phyloP scores from a whole-genome alignment of 2,113 vertebrate species.

The Thamnophis sirtalis region DNA sequence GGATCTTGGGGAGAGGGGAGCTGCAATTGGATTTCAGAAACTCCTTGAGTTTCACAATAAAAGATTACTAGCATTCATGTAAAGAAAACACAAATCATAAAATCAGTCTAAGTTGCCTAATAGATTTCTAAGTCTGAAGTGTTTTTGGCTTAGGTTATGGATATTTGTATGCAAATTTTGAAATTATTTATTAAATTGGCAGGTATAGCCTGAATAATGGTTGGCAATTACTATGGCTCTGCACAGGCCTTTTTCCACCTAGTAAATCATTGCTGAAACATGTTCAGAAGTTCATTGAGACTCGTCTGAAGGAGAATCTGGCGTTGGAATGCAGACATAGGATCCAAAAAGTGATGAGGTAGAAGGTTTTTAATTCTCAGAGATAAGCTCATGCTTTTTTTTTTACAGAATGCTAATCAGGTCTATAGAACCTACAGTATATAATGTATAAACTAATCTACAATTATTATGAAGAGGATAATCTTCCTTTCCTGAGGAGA shows the following conservation, averaged over 20 bases:
- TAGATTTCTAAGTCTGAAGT: constrained; percentile 5
- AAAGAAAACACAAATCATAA: not conserved
- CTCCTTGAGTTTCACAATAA: not conserved
- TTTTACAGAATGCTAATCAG: not conserved
- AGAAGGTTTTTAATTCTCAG: constrained; percentile 10
- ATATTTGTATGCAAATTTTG: not conserved
- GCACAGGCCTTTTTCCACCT: constrained; percentile 89
- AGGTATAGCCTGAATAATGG: constrained; percentile 87
- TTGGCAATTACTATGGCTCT: constrained; percentile 96
- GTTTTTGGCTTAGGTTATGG: not conserved
- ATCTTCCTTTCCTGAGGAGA: not conserved
- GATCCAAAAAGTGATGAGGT: constrained; percentile 86
- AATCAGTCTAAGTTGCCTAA: not conserved
- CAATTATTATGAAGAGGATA: not conserved
- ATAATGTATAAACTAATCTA: not conserved
- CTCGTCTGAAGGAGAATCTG: constrained; percentile 72
- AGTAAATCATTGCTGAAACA: constrained; percentile 82
- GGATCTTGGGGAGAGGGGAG: not conserved
- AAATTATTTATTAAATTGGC: not conserved
- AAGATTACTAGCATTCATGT: not conserved
- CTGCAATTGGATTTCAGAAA: not conserved
- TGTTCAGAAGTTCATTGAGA: constrained; percentile 84
- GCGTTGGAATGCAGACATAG: constrained; percentile 78
- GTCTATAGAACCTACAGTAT: not conserved
- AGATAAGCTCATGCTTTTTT: not conserved